Evolutionary conservation across 2,113 vertebrate species (phyloP).

Genomic region (Merops nubicus): DNA sequence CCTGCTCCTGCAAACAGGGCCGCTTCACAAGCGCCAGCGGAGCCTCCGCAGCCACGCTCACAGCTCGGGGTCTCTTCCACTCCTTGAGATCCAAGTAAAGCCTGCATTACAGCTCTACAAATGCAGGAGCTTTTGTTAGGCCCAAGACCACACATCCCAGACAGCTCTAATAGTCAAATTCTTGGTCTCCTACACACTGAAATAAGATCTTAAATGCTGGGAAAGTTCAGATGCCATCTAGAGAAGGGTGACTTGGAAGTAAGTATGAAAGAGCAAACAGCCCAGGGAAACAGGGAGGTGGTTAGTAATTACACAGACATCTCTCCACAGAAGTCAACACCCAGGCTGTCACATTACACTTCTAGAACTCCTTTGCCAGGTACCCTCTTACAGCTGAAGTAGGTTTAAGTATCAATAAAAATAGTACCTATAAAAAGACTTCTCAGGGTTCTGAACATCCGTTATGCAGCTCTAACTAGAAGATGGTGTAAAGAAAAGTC

Average conservation of each 20-base stretch:
- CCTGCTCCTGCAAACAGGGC: background rate
- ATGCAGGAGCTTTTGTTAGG: background rate
- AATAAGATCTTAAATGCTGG: background rate
- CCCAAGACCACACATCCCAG: background rate
- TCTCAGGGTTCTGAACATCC: background rate
- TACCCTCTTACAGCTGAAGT: background rate
- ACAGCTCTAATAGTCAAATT: background rate
- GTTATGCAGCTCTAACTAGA: background rate
- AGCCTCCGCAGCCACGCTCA: background rate
- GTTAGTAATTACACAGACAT: background rate
- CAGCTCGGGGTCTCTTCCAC: background rate
- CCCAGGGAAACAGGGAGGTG: background rate
- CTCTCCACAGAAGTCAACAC: background rate
- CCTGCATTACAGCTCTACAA: background rate
- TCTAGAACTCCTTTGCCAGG: background rate
- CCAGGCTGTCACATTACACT: background rate
- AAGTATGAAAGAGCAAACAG: background rate
- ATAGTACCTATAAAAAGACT: background rate
- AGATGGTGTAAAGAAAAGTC: background rate
- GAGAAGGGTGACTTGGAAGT: background rate
- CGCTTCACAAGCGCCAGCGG: background rate
- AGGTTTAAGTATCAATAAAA: background rate
- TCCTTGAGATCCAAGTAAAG: background rate
- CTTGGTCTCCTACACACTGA: background rate
- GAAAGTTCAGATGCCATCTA: background rate